These are phyloP conservation scores for Morelia viridis DNA, from an alignment of 2,797 vertebrate species.

Conservation along the genomic window DNA sequence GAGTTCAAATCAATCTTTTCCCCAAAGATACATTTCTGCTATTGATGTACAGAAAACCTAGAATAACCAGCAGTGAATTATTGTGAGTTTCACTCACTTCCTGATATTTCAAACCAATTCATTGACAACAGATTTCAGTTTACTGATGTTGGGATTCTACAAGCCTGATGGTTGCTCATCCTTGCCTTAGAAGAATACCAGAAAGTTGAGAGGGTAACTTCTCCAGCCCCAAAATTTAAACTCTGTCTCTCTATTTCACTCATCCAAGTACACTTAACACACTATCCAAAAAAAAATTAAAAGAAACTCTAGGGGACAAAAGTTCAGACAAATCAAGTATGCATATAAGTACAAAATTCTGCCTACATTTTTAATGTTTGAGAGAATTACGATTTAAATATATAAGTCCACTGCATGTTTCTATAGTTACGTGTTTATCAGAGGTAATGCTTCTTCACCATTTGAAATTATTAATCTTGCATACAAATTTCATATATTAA, in stretches of 20 bases:
- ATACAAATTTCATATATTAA: slow-evolving; percentile 20
- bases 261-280: background rate
- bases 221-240: background rate
- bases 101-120: background rate
- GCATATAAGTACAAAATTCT: background rate
- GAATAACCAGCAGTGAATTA: background rate
- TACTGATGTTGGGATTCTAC: background rate
- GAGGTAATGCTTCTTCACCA: background rate
- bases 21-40: background rate
- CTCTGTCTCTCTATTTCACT: background rate
- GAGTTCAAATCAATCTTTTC: background rate
- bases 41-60: background rate
- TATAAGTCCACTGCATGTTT: background rate
- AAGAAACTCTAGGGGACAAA: background rate
- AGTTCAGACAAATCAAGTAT: background rate
- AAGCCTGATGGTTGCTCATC: background rate
- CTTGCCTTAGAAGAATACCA: background rate
- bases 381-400: background rate
- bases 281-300: background rate
- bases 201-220: background rate
- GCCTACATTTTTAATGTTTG: background rate
- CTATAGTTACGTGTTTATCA: background rate
- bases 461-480: slow-evolving; percentile 4
- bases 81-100: background rate
- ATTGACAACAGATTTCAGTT: background rate